A percentile compares a stretch with the other conserved stretches of the same genome.
Conservation (phyloP, 2,797 vertebrate species). For the Eutrigla gurnardus region DNA sequence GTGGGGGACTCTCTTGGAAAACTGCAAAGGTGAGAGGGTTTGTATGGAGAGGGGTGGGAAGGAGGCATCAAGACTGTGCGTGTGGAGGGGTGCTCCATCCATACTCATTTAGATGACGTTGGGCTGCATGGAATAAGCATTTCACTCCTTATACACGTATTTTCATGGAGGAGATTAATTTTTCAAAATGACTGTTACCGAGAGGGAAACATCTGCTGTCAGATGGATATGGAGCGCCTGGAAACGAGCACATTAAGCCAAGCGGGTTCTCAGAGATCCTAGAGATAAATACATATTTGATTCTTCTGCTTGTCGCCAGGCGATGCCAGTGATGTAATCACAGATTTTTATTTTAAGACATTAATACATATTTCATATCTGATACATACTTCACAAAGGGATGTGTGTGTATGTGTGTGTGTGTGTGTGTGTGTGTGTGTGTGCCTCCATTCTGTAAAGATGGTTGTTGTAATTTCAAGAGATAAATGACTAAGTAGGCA, state of each 20-base stretch:
- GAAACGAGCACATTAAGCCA: constrained; percentile 25
- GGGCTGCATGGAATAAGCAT: constrained; percentile 1
- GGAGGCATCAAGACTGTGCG: constrained; percentile 7
- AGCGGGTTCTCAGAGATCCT: constrained; percentile 47
- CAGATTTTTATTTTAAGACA: constrained; percentile 71
- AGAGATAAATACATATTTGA: constrained; percentile 73
- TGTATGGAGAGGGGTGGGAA: constrained; percentile 6
- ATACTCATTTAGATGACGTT: constrained; percentile 2
- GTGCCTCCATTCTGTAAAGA: constrained; percentile 1
- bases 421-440: neutral
- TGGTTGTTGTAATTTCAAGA: constrained; percentile 41
- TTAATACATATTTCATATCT: constrained; percentile 75
- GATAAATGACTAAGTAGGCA: constrained; percentile 61
- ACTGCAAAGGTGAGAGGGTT: constrained; percentile 91
- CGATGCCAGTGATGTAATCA: constrained; percentile 64
- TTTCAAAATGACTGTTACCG: constrained; percentile 8
- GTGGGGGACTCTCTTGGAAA: constrained; percentile 92
- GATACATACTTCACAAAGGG: constrained; percentile 62
- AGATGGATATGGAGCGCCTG: constrained; percentile 19
- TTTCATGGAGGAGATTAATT: neutral
- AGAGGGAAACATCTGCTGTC: constrained; percentile 17
- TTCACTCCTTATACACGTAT: neutral
- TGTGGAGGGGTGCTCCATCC: constrained; percentile 3
- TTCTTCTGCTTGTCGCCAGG: constrained; percentile 52
- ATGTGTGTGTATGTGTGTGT: constrained; percentile 17